Evolutionary conservation across 2,888 invertebrate species (phyloP), one percentile per base, ranked within the genome.

Genomic region (Trichogramma evanescens): DNA sequence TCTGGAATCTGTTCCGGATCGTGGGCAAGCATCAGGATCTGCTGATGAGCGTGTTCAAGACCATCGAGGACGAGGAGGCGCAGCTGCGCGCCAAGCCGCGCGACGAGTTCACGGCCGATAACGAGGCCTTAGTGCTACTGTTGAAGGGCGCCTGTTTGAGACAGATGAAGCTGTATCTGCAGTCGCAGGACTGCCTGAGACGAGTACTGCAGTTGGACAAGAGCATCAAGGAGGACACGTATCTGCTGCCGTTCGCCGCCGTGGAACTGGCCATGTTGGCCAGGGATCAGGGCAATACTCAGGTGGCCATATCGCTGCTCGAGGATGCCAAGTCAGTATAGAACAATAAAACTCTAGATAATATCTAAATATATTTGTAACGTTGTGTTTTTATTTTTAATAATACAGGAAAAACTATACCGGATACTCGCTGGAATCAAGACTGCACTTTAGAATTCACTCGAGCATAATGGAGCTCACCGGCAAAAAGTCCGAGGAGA

Each of bases 1-100:
- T 95, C 6, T 96, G 95, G 95, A 96, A 96, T 80, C 85, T 93
- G 69, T 93, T 96, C 76, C 86, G 88, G 68, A 85, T 93, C 4
- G 80, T 95, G 63, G 87, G 87, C 9, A 88, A 87, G 70, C 85
- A 89, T 66, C 83, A 83, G 59, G 80, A 83, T 41, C 79, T 84
- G 40, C 84, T 85, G 42, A 83, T 86, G 67, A 81, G 78, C 40
- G 78, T 89, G 54, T 84, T 84, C 58, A 85, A 85, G 79, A 79
- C 86, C 56, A 82, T 87, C 58, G 86, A 88, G 61, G 79, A 80
- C 50, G 80, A 82, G 58, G 76, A 77, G 56, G 71, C 64, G 8
- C 42, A 63, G 10, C 62, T 77, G 9, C 67, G 67, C n/a, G 66
- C 48, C 8, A 56, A 56, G n/a, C 58, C 69, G 74, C 75, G 59